Percentiles rank a stretch among this genome's conserved stretches.
phyloP scores from a whole-genome alignment of 2,797 vertebrate genomes.

The Neostethus bicornis region DNA sequence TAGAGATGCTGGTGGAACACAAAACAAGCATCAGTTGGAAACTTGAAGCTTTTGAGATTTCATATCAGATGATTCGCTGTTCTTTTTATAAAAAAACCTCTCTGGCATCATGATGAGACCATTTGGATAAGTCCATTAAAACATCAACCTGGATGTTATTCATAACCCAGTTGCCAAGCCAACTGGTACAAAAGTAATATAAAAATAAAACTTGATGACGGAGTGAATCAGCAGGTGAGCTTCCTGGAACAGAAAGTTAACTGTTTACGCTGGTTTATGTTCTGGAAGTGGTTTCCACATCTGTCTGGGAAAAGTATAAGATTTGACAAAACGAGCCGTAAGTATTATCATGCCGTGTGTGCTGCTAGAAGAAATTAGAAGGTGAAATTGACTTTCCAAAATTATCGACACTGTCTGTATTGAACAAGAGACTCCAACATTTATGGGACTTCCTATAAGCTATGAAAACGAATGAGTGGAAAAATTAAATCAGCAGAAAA shows the following conservation, averaged over 20 bases:
- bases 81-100: slow-evolving; percentile 49
- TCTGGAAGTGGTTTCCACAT: background rate
- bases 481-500: no score
- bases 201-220: slow-evolving; percentile 69
- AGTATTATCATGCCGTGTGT: background rate
- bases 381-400: background rate
- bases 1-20: slow-evolving; percentile 22
- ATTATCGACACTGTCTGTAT: background rate
- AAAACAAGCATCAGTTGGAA: slow-evolving; percentile 47
- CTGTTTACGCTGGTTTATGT: no score
- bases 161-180: slow-evolving; percentile 66
- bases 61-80: slow-evolving; percentile 37
- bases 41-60: slow-evolving; percentile 50
- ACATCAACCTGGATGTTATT: slow-evolving; percentile 62
- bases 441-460: background rate
- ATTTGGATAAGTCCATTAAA: slow-evolving; percentile 62
- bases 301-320: background rate
- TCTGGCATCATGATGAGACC: slow-evolving; percentile 59
- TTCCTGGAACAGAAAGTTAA: slow-evolving; percentile 60
- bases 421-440: background rate
- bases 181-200: slow-evolving; percentile 56
- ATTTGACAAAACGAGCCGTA: background rate
- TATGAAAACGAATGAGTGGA: no score
- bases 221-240: slow-evolving; percentile 57
- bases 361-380: background rate